Evolutionary conservation across 2,113 vertebrate genomes (phyloP).

Genomic region (Dipodomys spectabilis): DNA sequence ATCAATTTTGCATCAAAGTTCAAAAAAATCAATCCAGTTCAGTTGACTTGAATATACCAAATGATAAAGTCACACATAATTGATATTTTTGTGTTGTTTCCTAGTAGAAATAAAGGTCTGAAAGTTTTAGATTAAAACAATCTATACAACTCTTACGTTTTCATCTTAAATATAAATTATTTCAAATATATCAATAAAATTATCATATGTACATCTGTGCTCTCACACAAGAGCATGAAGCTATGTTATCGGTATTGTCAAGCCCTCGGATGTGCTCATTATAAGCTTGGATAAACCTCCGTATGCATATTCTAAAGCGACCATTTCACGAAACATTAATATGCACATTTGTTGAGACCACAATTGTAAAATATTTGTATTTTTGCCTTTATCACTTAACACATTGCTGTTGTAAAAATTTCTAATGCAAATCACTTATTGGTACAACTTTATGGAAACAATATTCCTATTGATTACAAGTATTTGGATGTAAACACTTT

Average conservation of each 20-base stretch:
- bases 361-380: slow-evolving; percentile 31
- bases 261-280: not conserved
- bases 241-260: not conserved
- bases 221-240: not conserved
- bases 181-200: not conserved
- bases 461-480: slow-evolving; percentile 15
- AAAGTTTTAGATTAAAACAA: not conserved
- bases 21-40: not conserved
- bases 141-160: not conserved
- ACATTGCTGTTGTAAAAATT: slow-evolving; percentile 27
- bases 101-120: not conserved
- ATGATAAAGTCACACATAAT: not conserved
- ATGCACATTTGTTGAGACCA: not conserved
- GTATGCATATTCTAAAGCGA: not conserved
- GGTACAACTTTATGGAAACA: slow-evolving; percentile 18
- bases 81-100: not conserved
- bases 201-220: not conserved
- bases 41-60: not conserved
- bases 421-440: not conserved
- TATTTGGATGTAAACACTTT: not conserved
- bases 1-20: slow-evolving; percentile 7
- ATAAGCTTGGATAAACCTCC: not conserved
- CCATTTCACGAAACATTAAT: not conserved
- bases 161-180: not conserved
- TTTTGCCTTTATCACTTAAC: not conserved